Evolutionary conservation across 2,113 vertebrate genomes (phyloP).

Genomic region (Beaufortia kweichowensis): DNA sequence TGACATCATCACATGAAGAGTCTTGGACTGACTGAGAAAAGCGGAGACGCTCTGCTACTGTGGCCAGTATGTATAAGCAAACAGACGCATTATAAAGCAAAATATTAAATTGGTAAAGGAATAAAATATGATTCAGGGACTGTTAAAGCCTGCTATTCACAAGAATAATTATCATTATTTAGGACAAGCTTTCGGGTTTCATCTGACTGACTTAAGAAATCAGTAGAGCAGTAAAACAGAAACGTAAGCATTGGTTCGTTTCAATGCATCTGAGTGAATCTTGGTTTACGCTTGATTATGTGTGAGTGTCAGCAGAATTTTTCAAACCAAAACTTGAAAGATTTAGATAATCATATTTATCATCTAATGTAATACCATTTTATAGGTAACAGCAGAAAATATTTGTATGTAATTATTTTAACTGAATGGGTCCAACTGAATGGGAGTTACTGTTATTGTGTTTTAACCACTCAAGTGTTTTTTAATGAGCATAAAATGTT

Average conservation of each 20-base stretch:
- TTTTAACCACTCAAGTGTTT: background rate
- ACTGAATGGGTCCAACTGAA: background rate
- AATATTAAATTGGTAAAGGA: conserved; percentile 16
- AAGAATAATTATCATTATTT: background rate
- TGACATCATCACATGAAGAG: conserved; percentile 49
- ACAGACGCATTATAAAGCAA: conserved; percentile 36
- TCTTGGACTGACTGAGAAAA: conserved; percentile 63
- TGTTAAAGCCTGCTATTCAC: background rate
- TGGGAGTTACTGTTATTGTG: background rate
- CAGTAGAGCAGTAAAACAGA: background rate
- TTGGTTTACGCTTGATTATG: background rate
- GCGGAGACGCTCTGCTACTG: conserved; percentile 67
- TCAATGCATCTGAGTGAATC: background rate
- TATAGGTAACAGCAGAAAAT: too few relatives aligned
- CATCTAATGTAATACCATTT: too few relatives aligned
- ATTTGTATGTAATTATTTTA: background rate
- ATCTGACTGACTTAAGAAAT: background rate
- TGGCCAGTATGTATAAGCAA: conserved; percentile 36
- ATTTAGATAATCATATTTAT: background rate
- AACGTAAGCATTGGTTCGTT: conserved; percentile 3
- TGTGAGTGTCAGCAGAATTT: background rate
- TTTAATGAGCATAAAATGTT: background rate
- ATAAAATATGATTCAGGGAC: conserved; percentile 23
- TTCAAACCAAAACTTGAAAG: background rate
- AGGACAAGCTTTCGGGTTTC: background rate